These are phyloP conservation scores for Podargus strigoides DNA, from an alignment of 2,797 vertebrate species.

Conservation along the genomic window DNA sequence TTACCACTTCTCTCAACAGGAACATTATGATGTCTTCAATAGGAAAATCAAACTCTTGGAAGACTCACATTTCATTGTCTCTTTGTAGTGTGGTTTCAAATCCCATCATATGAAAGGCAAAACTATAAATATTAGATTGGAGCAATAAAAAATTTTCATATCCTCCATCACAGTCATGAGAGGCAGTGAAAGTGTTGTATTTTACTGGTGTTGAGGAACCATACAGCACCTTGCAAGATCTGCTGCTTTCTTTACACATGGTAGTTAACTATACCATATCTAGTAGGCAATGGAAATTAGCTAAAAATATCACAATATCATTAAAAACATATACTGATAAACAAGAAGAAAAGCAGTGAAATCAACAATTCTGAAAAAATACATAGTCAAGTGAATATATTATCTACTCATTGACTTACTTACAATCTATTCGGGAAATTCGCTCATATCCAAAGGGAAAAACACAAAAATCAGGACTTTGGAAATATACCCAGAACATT, in stretches of 20 bases:
- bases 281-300: background rate
- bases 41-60: background rate
- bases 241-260: background rate
- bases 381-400: background rate
- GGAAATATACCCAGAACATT: background rate
- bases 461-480: background rate
- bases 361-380: background rate
- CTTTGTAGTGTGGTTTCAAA: background rate
- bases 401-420: constrained; percentile 9
- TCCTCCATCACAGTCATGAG: background rate
- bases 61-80: background rate
- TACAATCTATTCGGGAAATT: background rate
- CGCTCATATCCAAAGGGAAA: background rate
- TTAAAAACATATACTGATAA: background rate
- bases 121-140: constrained; percentile 12
- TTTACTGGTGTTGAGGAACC: background rate
- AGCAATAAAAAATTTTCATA: constrained; percentile 2
- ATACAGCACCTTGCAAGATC: background rate
- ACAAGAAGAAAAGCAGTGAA: background rate
- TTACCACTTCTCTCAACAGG: background rate
- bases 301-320: background rate
- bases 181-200: background rate
- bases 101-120: background rate
- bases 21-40: background rate
- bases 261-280: background rate